Conservation (phyloP, 2,797 vertebrate genomes). For the Mormyrus proboscirostris region DNA sequence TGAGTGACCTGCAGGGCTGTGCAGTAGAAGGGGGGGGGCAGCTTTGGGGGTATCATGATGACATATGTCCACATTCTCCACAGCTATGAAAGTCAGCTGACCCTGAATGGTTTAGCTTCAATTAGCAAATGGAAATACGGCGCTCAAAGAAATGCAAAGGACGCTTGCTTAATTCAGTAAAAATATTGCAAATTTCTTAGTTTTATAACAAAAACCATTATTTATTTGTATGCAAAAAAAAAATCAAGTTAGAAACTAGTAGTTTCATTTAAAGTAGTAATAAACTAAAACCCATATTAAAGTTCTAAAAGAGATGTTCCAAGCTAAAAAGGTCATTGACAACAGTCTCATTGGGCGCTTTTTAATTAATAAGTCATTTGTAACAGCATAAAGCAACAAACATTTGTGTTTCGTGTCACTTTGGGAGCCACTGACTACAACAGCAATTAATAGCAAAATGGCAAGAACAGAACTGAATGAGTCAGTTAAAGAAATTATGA, state of each 20-base stretch:
- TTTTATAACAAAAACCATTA: not conserved
- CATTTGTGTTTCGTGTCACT: not conserved
- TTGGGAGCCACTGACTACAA: not conserved
- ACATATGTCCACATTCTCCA: not conserved
- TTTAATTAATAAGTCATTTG: not conserved
- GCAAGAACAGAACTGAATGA: not conserved
- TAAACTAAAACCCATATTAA: not conserved
- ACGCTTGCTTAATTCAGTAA: not conserved
- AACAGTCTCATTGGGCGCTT: not conserved
- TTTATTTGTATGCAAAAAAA: not conserved
- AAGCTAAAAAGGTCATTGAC: not conserved
- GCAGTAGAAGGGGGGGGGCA: not conserved
- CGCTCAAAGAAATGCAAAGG: not conserved
- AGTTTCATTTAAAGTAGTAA: not conserved
- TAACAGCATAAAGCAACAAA: not conserved
- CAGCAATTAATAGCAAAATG: not conserved
- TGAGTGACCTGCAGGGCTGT: not conserved
- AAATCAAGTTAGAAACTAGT: not conserved
- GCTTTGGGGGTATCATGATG: not conserved
- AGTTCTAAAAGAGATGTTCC: not conserved
- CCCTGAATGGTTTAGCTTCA: not conserved
- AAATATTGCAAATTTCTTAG: not conserved
- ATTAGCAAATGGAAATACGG: not conserved
- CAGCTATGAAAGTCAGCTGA: not conserved
- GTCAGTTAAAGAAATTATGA: not conserved